Evolutionary conservation across 2,888 invertebrate genomes (phyloP).

Genomic region (Lamellibrachia satsuma): DNA sequence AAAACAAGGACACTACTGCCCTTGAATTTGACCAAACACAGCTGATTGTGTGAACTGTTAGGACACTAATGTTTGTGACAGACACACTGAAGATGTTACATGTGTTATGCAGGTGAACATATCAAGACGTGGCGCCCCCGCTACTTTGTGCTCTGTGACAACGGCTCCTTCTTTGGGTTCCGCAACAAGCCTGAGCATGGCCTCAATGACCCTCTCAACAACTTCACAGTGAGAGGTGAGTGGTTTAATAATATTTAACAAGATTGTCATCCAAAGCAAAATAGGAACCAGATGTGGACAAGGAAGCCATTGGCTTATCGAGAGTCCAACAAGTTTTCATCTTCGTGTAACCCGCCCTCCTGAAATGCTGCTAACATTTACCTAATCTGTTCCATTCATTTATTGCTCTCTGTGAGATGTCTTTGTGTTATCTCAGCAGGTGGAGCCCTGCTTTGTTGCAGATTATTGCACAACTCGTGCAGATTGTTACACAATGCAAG

Average conservation of each 20-base stretch:
- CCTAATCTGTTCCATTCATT: too few species aligned
- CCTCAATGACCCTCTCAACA: constrained; percentile 86
- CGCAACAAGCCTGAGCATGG: constrained; percentile 83
- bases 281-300: too few species aligned
- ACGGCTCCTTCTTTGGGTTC: constrained; percentile 95
- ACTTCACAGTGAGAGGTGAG: constrained; percentile 90
- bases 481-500: too few species aligned
- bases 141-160: constrained; percentile 92
- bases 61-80: background rate
- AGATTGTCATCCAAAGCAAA: too few species aligned
- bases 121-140: constrained; percentile 98
- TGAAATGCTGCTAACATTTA: too few species aligned
- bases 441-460: too few species aligned
- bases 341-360: too few species aligned
- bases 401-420: too few species aligned
- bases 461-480: too few species aligned
- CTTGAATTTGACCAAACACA: background rate
- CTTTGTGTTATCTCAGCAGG: too few species aligned
- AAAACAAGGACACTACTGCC: background rate
- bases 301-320: too few species aligned
- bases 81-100: background rate
- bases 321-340: too few species aligned
- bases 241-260: background rate
- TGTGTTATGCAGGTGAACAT: constrained; percentile 81
- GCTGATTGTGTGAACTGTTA: background rate